These are phyloP conservation scores for Pelosia muscerda DNA, from an alignment of 2,888 invertebrate species.

Conservation along the genomic window DNA sequence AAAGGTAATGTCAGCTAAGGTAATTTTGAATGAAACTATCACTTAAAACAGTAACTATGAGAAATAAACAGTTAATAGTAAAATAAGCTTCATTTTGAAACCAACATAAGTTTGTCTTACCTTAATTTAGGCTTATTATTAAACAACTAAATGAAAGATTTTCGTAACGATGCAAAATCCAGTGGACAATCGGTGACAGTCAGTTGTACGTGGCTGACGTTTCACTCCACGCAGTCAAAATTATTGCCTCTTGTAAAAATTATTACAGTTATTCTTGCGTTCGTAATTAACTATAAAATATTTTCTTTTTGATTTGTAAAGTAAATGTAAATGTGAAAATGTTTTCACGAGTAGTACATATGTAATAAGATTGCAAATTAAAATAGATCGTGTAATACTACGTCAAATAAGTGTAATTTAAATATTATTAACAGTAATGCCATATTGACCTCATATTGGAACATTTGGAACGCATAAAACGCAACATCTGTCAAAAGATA, in stretches of 20 bases:
- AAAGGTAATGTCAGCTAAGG: slow-evolving; percentile 13
- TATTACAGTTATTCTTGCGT: slow-evolving; percentile 17
- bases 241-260: slow-evolving; percentile 60
- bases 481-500: slow-evolving; percentile 56
- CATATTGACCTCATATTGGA: background rate
- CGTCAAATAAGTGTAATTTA: background rate
- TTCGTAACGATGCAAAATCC: slow-evolving; percentile 42
- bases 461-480: slow-evolving; percentile 32
- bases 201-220: slow-evolving; percentile 84
- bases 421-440: background rate
- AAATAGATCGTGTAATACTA: background rate
- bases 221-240: slow-evolving; percentile 84
- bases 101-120: slow-evolving; percentile 45
- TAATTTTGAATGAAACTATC: slow-evolving; percentile 54
- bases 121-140: slow-evolving; percentile 52
- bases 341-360: background rate
- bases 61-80: slow-evolving; percentile 5
- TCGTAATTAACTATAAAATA: background rate
- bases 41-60: background rate
- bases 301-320: too few relatives aligned
- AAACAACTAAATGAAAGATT: slow-evolving; percentile 47
- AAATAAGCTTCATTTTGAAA: slow-evolving; percentile 15
- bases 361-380: background rate
- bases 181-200: slow-evolving; percentile 64
- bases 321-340: background rate